These are phyloP conservation scores for Clanis bilineata DNA, from an alignment of 2,888 invertebrate species.

Conservation along the genomic window DNA sequence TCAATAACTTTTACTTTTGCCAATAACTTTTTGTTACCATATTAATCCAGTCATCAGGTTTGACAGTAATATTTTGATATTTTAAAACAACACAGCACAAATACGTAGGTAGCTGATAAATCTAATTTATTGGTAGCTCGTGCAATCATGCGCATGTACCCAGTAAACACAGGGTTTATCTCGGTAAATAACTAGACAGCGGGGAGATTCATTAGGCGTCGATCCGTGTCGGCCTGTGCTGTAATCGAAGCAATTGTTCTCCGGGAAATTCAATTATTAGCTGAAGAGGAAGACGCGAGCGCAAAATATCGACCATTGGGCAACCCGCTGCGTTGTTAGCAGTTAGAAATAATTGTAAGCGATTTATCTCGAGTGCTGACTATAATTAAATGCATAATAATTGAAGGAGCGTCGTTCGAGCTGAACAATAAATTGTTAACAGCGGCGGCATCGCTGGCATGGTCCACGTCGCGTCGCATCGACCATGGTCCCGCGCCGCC, in stretches of 20 bases:
- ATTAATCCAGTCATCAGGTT: constrained; percentile 13
- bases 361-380: constrained; percentile 67
- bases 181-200: constrained; percentile 79
- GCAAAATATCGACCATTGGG: constrained; percentile 66
- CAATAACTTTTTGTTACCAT: constrained; percentile 9
- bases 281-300: constrained; percentile 51
- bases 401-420: constrained; percentile 62
- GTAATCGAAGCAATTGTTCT: constrained; percentile 81
- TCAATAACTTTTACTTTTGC: too few species aligned
- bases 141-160: constrained; percentile 79
- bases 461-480: constrained; percentile 23
- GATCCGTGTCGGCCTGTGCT: constrained; percentile 71
- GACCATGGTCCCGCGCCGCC: too few species aligned
- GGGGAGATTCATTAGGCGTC: constrained; percentile 80
- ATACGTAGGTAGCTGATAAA: constrained; percentile 55
- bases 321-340: constrained; percentile 66
- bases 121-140: constrained; percentile 77
- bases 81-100: constrained; percentile 33
- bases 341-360: constrained; percentile 72
- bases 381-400: constrained; percentile 77
- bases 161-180: constrained; percentile 78
- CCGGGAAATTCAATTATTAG: constrained; percentile 78
- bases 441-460: constrained; percentile 22
- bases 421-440: constrained; percentile 60
- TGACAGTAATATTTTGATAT: constrained; percentile 12